These are phyloP conservation scores for Pseudeuparius sepicola DNA, from an alignment of 2,888 invertebrate genomes.

Conservation along the genomic window DNA sequence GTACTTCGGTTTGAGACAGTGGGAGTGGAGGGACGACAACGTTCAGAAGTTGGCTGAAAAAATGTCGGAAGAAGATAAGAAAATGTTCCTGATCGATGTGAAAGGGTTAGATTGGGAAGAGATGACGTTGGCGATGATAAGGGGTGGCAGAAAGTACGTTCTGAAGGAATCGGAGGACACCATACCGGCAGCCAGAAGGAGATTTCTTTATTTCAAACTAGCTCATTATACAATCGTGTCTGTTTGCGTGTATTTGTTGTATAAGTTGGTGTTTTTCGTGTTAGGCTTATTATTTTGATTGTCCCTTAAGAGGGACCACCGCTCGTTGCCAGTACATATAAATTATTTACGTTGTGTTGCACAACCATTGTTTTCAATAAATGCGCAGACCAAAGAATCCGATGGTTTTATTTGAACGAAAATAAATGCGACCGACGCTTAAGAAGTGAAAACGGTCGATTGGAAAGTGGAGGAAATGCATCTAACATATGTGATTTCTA, in stretches of 20 bases:
- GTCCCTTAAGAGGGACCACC: not conserved
- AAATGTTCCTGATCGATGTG: constrained; percentile 56
- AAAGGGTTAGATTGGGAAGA: constrained; percentile 62
- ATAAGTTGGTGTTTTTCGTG: not conserved
- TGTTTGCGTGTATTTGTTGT: not conserved
- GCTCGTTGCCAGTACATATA: not conserved
- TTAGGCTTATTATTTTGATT: not conserved
- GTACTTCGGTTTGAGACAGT: constrained; percentile 70
- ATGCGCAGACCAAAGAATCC: no score
- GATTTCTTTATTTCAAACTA: not conserved
- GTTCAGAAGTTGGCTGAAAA: constrained; percentile 48
- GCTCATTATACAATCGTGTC: constrained; percentile 1
- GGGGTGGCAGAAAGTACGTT: constrained; percentile 42
- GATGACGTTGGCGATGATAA: constrained; percentile 14
- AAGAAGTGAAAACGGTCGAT: no score
- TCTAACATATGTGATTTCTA: no score
- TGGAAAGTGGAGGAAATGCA: no score
- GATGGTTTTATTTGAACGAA: no score
- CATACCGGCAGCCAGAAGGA: constrained; percentile 60
- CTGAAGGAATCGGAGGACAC: constrained; percentile 72
- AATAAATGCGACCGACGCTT: no score
- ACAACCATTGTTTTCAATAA: no score
- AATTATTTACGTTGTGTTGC: no score
- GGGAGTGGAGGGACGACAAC: constrained; percentile 58
- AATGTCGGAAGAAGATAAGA: constrained; percentile 47